phyloP scores from a whole-genome alignment of 2,888 invertebrate species.

The Kryphioiulus occultus region DNA sequence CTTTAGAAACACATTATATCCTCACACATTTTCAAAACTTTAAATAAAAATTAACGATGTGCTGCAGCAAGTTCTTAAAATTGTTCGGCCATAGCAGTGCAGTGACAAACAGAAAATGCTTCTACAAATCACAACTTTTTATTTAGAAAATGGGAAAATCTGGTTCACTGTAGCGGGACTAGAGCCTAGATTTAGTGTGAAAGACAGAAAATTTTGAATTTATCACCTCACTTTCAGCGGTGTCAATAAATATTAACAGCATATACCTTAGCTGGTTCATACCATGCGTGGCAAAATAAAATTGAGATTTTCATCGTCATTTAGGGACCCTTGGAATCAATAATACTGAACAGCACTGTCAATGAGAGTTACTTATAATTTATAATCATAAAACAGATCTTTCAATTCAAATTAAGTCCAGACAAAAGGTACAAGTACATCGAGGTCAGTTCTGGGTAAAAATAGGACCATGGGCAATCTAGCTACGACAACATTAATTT shows the following conservation, averaged over 20 bases:
- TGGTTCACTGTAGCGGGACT: neutral
- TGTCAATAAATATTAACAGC: neutral
- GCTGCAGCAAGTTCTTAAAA: neutral
- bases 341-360: constrained; percentile 35
- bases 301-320: neutral
- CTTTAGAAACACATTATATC: neutral
- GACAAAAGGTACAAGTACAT: neutral
- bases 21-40: neutral
- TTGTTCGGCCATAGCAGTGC: neutral
- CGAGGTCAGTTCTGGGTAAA: neutral
- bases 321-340: neutral
- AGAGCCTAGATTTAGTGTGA: neutral
- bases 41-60: neutral
- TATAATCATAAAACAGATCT: constrained; percentile 30
- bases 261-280: neutral
- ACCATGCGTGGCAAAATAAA: neutral
- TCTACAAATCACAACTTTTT: neutral
- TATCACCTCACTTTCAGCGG: neutral
- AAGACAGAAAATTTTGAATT: neutral
- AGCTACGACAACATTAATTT: neutral
- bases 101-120: neutral
- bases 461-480: neutral
- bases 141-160: neutral
- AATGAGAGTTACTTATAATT: neutral
- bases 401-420: constrained; percentile 8